Evolutionary conservation across 92 coral and sea anemone genomes (phyloP), one percentile per base, ranked within the genome.

Genomic region (Bergia puertoricense): DNA sequence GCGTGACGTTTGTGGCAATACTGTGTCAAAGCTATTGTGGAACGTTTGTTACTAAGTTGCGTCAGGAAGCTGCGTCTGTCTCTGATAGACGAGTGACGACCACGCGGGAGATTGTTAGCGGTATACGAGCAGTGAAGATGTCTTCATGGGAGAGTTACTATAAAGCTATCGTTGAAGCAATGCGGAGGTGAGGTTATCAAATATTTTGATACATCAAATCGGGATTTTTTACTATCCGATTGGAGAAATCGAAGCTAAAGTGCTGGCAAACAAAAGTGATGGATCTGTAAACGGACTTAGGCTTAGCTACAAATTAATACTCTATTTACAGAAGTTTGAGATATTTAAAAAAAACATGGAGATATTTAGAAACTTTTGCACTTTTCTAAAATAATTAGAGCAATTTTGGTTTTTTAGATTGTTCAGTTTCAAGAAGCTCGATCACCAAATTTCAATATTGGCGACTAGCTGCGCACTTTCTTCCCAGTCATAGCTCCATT

Each of bases 21-120:
- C 59, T 38, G n/a, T 22, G 38, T 14, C 85, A 81, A 62, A 38
- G 15, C 73, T 62, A 37, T 50, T 59, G 85, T 57, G 85, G 73
- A 18, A 38, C 20, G 74, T 37, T n/a, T 62, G 74, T 81, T 38
- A 14, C 65, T 16, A 40, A 22, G 36, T 10, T 81, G 48, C 85
- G 85, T 57, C n/a, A 42, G 72, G 16, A 57, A 37, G 85, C 85
- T 2, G 85, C 85, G 40, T 66, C 74, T 6, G 48, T 40, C 22
- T 66, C 85, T 67, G 85, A 81, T 40, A 40, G 65, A 62, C 73
- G 85, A 81, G 54, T 81, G 6, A 81, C 85, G 13, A 50, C 40
- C 16, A 81, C 75, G 10, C 85, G 85, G 9, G 85, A 81, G 51
- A 57, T 81, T 6, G 39, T 81, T 36, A 30, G 30, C 30, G 30